Evolutionary conservation across 2,888 invertebrate genomes (phyloP), one percentile per base, ranked within the genome.

Genomic region (Caenorhabditis sp.): DNA sequence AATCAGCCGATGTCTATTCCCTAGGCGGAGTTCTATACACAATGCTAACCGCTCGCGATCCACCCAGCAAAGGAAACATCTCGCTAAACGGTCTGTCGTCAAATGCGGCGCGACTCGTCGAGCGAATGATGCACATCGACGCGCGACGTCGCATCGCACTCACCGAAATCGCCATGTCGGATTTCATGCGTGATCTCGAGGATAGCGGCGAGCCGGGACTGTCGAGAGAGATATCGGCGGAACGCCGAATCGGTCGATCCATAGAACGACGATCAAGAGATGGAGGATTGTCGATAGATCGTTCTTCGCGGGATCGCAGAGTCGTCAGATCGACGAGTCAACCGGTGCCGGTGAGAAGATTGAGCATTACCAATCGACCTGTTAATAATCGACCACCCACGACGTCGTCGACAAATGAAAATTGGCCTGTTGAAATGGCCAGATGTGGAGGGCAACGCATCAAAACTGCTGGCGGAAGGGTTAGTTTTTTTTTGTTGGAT

Each of bases 21-120:
- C 64, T 79, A 4, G 79, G 79, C 2, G 76, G 66, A 2, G 70
- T 76, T 5, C 60, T 79, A 4, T 79, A 66, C 49, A 73, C 73
- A 4, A 77, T 77, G 79, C 53, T 77, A 10, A 76, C 77, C 21
- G 76, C 64, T 0, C 50, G 62, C 19, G 66, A 75, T 36, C 79
- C 79, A 10, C 72, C 77, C 10, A 17, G 36, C 10, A 69, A 62
- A 43, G 74, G 70, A 4, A 2, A 31, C n/a, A 19, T 58, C 5
- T 24, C 36, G 1, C 49, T 60, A 1, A 12, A 57, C 12, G 58
- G 55, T 10, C 17, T 74, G 60, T 19, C 36, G 19, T 36, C 17
- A 6, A 58, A 21, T n/a, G 77, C 77, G 2, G 73, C 68, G n/a
- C 59, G 61, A 1, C 37, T 77, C 24, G 59, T 77, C 17, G 62